Percentiles rank a stretch among this genome's conserved stretches.
Evolutionary conservation across 1,140 invertebrate genomes (phyloP).

Genomic region (Trachymyrmex septentrionalis): DNA sequence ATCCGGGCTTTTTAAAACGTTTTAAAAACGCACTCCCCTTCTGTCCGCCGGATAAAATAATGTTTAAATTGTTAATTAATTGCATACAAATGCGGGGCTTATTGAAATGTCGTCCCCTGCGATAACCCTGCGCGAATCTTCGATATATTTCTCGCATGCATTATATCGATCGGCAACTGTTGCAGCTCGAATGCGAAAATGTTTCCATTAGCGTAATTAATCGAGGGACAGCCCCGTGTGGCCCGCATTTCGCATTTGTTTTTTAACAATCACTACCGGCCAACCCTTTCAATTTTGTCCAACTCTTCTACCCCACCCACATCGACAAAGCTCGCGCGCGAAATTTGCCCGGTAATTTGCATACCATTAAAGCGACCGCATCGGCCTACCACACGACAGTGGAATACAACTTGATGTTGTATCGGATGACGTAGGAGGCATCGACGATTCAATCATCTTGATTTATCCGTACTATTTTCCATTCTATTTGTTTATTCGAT

Average conservation of each 20-base stretch:
- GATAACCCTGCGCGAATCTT: neutral
- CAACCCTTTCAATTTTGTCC: constrained; percentile 57
- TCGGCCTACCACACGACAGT: constrained; percentile 34
- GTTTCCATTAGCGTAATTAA: constrained; percentile 62
- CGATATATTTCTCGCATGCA: neutral
- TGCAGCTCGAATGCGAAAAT: constrained; percentile 39
- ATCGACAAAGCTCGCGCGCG: constrained; percentile 46
- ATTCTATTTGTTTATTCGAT: constrained; percentile 2
- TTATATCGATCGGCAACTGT: constrained; percentile 1
- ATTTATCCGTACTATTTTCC: constrained; percentile 48
- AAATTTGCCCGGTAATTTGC: constrained; percentile 60
- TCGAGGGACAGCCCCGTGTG: neutral
- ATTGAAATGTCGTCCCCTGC: neutral
- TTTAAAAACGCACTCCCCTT: neutral
- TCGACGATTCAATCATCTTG: constrained; percentile 63
- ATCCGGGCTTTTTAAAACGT: neutral
- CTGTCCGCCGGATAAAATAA: neutral
- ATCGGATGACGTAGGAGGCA: neutral
- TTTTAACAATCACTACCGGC: constrained; percentile 39
- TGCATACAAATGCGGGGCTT: neutral
- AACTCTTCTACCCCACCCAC: neutral
- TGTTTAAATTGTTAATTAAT: neutral
- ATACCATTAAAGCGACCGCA: constrained; percentile 59
- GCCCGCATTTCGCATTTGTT: constrained; percentile 43
- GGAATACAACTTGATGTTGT: constrained; percentile 23